These are phyloP conservation scores for Hydrophis major DNA, from an alignment of 2,797 vertebrate genomes.

Conservation along the genomic window DNA sequence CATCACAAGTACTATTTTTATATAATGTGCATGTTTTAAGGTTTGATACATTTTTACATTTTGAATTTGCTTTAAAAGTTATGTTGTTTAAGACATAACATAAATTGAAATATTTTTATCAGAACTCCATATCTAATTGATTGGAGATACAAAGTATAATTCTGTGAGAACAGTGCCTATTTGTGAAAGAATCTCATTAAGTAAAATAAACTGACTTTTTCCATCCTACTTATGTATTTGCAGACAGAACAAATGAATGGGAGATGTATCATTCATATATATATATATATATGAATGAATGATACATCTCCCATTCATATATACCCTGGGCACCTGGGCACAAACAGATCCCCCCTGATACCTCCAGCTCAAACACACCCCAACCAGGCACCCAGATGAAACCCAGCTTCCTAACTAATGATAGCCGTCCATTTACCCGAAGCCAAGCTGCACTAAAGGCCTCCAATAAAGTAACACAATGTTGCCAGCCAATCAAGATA, in stretches of 20 bases:
- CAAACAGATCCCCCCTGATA: too few relatives aligned
- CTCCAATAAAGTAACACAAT: too few relatives aligned
- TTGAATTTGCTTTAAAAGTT: conserved; percentile 43
- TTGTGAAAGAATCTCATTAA: not conserved
- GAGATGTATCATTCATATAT: not conserved
- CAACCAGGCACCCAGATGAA: too few relatives aligned
- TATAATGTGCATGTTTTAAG: not conserved
- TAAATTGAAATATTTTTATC: conserved; percentile 52
- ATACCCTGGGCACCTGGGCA: too few relatives aligned
- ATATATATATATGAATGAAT: too few relatives aligned
- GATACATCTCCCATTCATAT: too few relatives aligned
- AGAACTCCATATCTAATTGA: not conserved
- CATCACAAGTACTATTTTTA: not conserved
- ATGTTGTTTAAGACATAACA: conserved; percentile 40
- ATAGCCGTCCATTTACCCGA: too few relatives aligned
- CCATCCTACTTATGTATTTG: too few relatives aligned
- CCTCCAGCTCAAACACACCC: too few relatives aligned
- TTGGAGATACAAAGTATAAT: not conserved
- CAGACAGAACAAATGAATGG: not conserved
- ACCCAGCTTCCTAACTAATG: too few relatives aligned
- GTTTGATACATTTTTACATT: conserved; percentile 34
- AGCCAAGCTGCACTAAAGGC: too few relatives aligned
- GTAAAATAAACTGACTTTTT: not conserved
- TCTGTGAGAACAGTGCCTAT: not conserved
- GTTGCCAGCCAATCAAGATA: too few relatives aligned